phyloP scores from a whole-genome alignment of 2,888 invertebrate species.

The Mystacides longicornis region DNA sequence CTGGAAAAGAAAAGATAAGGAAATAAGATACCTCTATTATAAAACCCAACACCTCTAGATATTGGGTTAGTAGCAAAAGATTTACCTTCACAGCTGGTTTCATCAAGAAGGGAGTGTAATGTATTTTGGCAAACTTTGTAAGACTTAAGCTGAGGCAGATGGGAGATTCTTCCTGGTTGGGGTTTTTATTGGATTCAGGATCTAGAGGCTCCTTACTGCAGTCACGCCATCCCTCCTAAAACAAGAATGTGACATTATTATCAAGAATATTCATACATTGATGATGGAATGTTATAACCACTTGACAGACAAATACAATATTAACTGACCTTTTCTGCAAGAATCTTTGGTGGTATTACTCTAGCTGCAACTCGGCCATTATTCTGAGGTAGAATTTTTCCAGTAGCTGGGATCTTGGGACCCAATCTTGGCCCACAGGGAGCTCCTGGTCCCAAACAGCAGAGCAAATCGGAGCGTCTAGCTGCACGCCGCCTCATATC shows the following conservation, averaged over 20 bases:
- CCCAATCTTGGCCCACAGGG: not conserved
- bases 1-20: slow-evolving; percentile 31
- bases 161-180: slow-evolving; percentile 41
- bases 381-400: slow-evolving; percentile 15
- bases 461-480: slow-evolving; percentile 71
- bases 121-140: slow-evolving; percentile 53
- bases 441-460: slow-evolving; percentile 61
- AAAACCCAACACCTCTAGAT: too few species aligned
- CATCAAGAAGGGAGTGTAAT: slow-evolving; percentile 69
- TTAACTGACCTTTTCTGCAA: slow-evolving; percentile 30
- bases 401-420: slow-evolving; percentile 9
- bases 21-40: too few species aligned
- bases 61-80: too few species aligned
- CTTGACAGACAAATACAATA: not conserved
- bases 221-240: slow-evolving; percentile 41
- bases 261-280: not conserved
- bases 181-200: slow-evolving; percentile 41
- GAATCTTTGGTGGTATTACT: slow-evolving; percentile 37
- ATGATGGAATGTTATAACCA: not conserved
- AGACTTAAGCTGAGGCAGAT: slow-evolving; percentile 55
- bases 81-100: slow-evolving; percentile 62
- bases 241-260: slow-evolving; percentile 32
- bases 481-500: slow-evolving; percentile 69
- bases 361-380: slow-evolving; percentile 41
- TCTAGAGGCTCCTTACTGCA: slow-evolving; percentile 42